phyloP scores from a whole-genome alignment of 2,113 vertebrate species.

The Chelonoidis abingdonii region DNA sequence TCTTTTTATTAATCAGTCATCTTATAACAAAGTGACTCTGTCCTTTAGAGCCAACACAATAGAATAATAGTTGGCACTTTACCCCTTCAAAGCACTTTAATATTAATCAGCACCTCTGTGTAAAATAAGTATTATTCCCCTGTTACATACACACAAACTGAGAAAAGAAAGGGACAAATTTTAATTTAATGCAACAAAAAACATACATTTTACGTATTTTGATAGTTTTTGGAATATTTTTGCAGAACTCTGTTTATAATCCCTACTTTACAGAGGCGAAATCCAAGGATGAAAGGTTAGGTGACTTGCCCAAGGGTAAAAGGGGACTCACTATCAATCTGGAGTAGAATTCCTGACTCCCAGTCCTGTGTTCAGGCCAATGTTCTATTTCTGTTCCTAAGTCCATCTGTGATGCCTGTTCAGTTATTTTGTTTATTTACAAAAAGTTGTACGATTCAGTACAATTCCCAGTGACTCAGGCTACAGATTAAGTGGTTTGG shows the following conservation, averaged over 20 bases:
- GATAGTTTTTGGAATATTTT: neutral
- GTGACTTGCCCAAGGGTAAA: neutral
- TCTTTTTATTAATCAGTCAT: neutral
- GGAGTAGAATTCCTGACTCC: neutral
- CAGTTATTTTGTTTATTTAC: neutral
- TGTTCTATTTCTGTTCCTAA: neutral
- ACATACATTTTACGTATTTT: neutral
- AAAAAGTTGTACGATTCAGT: accelerated
- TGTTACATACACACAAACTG: neutral
- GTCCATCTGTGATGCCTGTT: neutral
- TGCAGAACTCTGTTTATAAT: neutral
- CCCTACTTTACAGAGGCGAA: neutral
- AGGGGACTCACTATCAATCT: neutral
- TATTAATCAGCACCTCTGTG: neutral
- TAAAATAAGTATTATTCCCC: neutral
- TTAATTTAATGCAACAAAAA: neutral
- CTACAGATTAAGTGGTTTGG: neutral
- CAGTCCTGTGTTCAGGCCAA: accelerated
- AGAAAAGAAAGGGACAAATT: neutral
- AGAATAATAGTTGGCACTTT: neutral
- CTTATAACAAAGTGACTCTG: neutral
- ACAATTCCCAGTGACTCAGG: neutral
- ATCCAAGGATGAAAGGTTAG: accelerated
- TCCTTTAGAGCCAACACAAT: neutral
- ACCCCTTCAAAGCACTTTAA: neutral